Percentiles rank a stretch among this genome's conserved stretches.
Conservation (phyloP, 2,888 invertebrate genomes). For the Adelognathus sp. region DNA sequence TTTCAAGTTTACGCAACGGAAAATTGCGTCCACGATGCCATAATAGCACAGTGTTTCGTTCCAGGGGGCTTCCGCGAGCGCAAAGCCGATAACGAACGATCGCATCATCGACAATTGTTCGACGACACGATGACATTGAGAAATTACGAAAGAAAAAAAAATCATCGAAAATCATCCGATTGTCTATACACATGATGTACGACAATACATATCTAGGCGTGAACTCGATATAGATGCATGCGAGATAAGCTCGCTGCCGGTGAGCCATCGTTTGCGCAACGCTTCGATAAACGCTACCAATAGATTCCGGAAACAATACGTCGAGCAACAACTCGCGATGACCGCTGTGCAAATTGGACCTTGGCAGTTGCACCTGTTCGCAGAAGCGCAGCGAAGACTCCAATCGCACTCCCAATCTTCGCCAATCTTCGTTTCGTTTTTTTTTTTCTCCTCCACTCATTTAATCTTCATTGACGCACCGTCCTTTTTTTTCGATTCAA, state of each 20-base stretch:
- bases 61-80: neutral
- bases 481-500: neutral
- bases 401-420: too few species aligned
- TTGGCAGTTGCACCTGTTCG: slow-evolving; percentile 15
- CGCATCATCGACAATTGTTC: neutral
- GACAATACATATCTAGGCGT: neutral
- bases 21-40: neutral
- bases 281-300: neutral
- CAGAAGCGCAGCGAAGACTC: neutral
- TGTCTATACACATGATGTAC: neutral
- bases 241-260: slow-evolving; percentile 2
- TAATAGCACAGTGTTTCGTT: neutral
- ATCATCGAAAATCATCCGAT: neutral
- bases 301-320: slow-evolving; percentile 20
- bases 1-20: neutral
- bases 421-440: neutral
- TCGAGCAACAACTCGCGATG: neutral
- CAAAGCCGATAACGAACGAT: neutral
- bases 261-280: slow-evolving; percentile 4
- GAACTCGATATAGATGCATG: neutral
- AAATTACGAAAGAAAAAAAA: neutral
- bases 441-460: neutral
- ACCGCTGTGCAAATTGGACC: slow-evolving; percentile 2
- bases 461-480: neutral
- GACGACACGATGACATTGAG: neutral